Evolutionary conservation across 1,140 invertebrate species (phyloP), one percentile per base, ranked within the genome.

Genomic region (Lepidurus arcticus): DNA sequence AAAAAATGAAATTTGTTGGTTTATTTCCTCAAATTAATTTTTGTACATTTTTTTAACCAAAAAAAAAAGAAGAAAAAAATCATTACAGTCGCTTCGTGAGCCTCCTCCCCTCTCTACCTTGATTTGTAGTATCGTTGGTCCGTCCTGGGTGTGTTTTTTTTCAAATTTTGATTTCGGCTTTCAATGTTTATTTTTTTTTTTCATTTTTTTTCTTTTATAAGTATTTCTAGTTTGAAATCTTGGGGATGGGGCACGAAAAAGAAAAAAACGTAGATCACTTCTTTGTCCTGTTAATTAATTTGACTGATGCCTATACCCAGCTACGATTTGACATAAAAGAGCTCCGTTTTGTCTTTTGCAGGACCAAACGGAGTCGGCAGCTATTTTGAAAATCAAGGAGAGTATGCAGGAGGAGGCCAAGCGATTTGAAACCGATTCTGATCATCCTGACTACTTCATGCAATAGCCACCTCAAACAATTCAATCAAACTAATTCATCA

Each of bases 391-490:
- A 91, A 98, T 98, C 86, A 98, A 98, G 90, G 96, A 98, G 88
- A 97, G 94, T 89, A 98, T 98, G 96, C 96, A 98, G 88, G 96
- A 98, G 88, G 97, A 98, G 88, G 96, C 97, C 84, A 98, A 98
- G 89, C 93, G 96, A 88, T 98, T 98, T 90, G 96, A 98, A 88
- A 98, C 98, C 90, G 96, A 98, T 87, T 93, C 93, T 83, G 95
- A 97, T 86, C 94, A 96, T 87, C 93, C 94, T 84, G 94, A 97
- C 88, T 96, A 96, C 90, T 97, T 94, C 87, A 95, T 96, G 93
- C 93, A 93, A 91, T 95, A 92, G 91, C 81, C 26, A 42, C 74
- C 42, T 44, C 21, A 24, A 13, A 34, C 42, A 42, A 74, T 75
- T 11, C 6, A 11, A 74, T 11, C 34, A 44, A 42, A 75, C 78